Base-by-base conservation (phyloP, 2,888 invertebrate genomes). In the Zele albiditarsus region DNA sequence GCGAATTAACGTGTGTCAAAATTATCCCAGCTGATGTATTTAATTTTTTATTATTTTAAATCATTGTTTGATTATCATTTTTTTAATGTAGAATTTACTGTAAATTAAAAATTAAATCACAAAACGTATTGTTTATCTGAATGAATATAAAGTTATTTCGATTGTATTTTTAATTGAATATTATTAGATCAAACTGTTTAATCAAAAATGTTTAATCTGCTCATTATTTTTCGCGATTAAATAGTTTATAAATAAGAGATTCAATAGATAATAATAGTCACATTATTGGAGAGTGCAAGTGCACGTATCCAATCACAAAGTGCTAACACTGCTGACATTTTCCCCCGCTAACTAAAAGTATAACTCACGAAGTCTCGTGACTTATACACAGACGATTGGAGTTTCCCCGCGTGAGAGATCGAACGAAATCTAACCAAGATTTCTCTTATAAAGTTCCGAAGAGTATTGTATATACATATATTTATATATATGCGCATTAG, bases 261-360 rank as follows among this genome's bases (percentile, higher is more conserved):
- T 33, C 25, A 16, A n/a, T 60, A 16, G 20, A 28, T 20, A 58
- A 70, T 70, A 60, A 70, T 70, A 42, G n/a, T 70, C 58, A 33
- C 25, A 33, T 53, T 60, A 14, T 33, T 58, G 70, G 10, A 38
- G 70, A 60, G 70, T 70, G 33, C 70, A 70, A 70, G 70, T 60
- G 70, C 70, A 70, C 33, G 58, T 38, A 58, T 23, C 58, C 70
- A 33, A 33, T 69, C 33, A 33, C 23, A 58, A 38, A 33, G n/a
- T 46, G 46, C 46, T 46, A 16, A 46, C n/a, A 46, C 46, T 58
- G 27, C 70, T 70, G 70, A 70, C 70, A 70, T 70, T 70, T 70
- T 31, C 58, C 60, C 6, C 5, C 28, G 46, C 31, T 38, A 27
- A 46, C 46, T 2, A 20, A 20, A 53, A 53, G n/a, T n/a, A 8